Percentiles rank a stretch among this genome's conserved stretches.
phyloP scores from a whole-genome alignment of 2,797 vertebrate species.

The Falco peregrinus region DNA sequence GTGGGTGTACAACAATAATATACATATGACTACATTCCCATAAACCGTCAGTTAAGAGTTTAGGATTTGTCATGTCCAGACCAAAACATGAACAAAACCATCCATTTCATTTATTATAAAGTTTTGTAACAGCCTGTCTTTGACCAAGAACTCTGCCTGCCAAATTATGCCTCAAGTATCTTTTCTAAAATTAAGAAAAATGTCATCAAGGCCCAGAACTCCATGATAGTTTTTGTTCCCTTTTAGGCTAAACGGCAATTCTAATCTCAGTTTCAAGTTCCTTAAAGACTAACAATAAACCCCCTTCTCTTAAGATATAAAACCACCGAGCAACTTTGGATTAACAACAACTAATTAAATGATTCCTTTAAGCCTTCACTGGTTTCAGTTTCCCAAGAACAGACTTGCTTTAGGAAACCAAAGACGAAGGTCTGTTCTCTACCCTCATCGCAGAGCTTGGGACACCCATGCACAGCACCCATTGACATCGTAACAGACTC shows the following conservation, averaged over 20 bases:
- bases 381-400: not conserved
- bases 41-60: not conserved
- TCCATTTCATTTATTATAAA: not conserved
- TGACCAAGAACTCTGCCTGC: not conserved
- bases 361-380: not conserved
- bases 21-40: slow-evolving; percentile 40
- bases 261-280: not conserved
- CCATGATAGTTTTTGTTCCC: not conserved
- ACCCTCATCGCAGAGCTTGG: not conserved
- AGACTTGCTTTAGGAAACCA: not conserved
- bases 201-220: not conserved
- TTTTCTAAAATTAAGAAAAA: not conserved
- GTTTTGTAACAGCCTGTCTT: not conserved
- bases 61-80: slow-evolving; percentile 12
- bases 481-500: not conserved
- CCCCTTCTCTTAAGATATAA: not conserved
- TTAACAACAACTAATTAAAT: not conserved
- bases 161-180: not conserved
- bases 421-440: not conserved
- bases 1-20: slow-evolving; percentile 40
- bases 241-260: not conserved
- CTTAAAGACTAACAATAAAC: not conserved
- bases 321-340: not conserved
- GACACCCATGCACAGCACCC: not conserved
- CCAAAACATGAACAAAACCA: not conserved